Evolutionary conservation across 2,113 vertebrate genomes (phyloP), one percentile per base, ranked within the genome.

Genomic region (Menura novaehollandiae): DNA sequence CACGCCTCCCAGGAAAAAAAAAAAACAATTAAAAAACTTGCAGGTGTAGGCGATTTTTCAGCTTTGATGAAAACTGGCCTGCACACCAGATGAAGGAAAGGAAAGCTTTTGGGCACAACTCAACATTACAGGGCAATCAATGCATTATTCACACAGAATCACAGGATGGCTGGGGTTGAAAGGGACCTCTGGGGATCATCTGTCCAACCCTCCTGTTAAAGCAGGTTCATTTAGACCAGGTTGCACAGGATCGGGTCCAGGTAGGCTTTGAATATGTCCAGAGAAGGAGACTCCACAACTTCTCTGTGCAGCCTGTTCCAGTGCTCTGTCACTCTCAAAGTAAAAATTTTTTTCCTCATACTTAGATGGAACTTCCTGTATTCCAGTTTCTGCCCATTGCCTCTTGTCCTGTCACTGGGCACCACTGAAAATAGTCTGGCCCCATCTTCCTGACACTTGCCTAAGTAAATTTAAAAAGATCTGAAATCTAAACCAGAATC

Each of bases 71-170:
- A 71, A 92, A 81, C 43, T 37, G 22, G 12, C 12, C 37, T 68
- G 1, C 24, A 60, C 15, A 23, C 7, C 56, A 75, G n/a, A 44
- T 21, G 17, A 85, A 69, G 10, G 55, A 83, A 74, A 80, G 13
- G 55, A 75, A 86, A 85, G 39, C 20, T 53, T 60, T 56, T 1
- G 8, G 41, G n/a, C n/a, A 56, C 30, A 83, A 23, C 49, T 79
- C 35, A 78, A 37, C 39, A 28, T 33, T 43, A 47, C 19, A 76
- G 28, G 28, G 35, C 4, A 4, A 39, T 28, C 28, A 68, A 22
- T 0, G 0, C 1, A 1, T 32, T 84, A 47, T 27, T 77, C 80
- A 71, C 27, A 56, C 10, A 71, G 24, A 60, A 69, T 24, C 43
- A 63, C 35, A 60, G 39, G 63, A 77, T 7, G 13, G 79, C 43